phyloP scores from a whole-genome alignment of 2,888 invertebrate genomes.

The Pedicia rivosa region DNA sequence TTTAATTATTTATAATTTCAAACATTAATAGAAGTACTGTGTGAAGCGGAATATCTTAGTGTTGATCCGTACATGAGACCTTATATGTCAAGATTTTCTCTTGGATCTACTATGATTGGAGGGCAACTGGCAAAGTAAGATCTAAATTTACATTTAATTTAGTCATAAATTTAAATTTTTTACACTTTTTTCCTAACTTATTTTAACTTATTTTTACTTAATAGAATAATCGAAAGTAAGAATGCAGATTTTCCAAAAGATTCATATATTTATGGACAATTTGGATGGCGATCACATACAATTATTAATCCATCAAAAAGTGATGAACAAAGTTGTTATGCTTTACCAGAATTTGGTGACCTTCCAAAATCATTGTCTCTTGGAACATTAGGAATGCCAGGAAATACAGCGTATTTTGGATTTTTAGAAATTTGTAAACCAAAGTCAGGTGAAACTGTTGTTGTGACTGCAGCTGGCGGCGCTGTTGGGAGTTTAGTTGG shows the following conservation, averaged over 20 bases:
- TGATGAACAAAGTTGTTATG: conserved; percentile 19
- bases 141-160: not conserved
- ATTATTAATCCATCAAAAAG: conserved; percentile 15
- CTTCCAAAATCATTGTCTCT: conserved; percentile 45
- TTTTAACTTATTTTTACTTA: no score
- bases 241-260: conserved; percentile 47
- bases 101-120: conserved; percentile 52
- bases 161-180: not conserved
- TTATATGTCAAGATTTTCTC: conserved; percentile 35
- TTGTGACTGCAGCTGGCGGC: conserved; percentile 59
- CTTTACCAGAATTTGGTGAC: conserved; percentile 40
- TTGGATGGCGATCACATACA: conserved; percentile 51
- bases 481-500: conserved; percentile 65
- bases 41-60: conserved; percentile 49
- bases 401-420: conserved; percentile 61
- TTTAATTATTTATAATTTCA: not conserved
- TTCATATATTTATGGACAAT: conserved; percentile 39
- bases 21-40: conserved; percentile 40
- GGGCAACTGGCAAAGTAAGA: conserved; percentile 51
- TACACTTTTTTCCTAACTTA: no score
- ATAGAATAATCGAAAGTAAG: conserved; percentile 49
- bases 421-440: conserved; percentile 52
- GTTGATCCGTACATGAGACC: conserved; percentile 60
- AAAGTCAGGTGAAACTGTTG: conserved; percentile 53
- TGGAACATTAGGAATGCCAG: conserved; percentile 55